phyloP scores from a whole-genome alignment of 37 sponge, comb jelly and placozoan species.

The Oopsacas minuta region DNA sequence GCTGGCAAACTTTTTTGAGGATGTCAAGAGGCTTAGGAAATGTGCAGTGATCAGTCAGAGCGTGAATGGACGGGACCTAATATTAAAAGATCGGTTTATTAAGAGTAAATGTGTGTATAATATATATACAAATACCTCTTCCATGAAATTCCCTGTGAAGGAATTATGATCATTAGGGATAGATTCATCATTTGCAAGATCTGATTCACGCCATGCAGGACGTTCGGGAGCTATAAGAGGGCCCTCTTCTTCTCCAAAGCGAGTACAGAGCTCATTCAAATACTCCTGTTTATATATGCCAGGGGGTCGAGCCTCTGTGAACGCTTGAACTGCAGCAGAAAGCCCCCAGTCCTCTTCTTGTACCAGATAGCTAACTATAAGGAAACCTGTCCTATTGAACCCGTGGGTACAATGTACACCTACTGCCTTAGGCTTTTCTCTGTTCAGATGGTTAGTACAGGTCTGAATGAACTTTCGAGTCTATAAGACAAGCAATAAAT shows the following conservation, averaged over 20 bases:
- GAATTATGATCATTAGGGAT: neutral
- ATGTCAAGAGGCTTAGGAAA: neutral
- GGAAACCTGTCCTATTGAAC: conserved; percentile 93
- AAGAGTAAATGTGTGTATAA: no score
- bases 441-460: neutral
- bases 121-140: no score
- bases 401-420: conserved; percentile 99
- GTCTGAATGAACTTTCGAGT: neutral
- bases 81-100: no score
- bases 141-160: neutral
- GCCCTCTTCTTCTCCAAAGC: conserved; percentile 41
- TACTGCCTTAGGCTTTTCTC: neutral
- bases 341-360: conserved; percentile 71
- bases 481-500: no score
- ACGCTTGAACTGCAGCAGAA: conserved; percentile 8
- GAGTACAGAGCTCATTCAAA: conserved; percentile 35
- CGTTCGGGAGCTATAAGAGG: conserved; percentile 33
- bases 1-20: neutral
- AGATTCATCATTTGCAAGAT: neutral
- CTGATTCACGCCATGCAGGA: conserved; percentile 46
- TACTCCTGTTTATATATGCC: conserved; percentile 75
- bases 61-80: neutral
- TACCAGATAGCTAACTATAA: conserved; percentile 64
- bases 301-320: conserved; percentile 49
- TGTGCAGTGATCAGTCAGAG: neutral